Base-by-base conservation (phyloP, 2,888 invertebrate genomes). In the Melanostoma scalare region DNA sequence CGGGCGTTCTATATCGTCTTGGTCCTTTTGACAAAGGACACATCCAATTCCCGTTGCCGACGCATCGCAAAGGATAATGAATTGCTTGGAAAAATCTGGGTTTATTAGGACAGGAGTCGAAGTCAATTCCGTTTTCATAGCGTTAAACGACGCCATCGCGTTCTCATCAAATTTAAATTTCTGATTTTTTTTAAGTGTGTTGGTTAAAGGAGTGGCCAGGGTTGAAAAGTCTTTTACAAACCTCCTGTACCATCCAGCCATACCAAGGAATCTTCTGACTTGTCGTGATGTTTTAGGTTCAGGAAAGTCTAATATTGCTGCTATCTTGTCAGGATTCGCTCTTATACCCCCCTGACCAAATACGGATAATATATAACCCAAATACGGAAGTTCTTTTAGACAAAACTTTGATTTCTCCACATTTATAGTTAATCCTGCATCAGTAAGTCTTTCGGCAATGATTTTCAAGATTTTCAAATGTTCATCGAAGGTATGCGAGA, bases 251-350 rank as follows among this genome's bases (percentile, higher is more conserved):
- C 85, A 86, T 4, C 86, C 85, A 0, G 81, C 72, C 75, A 82
- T 86, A 6, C 85, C 85, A 3, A 86, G 42, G 42, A 87, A 86
- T 5, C 85, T 33, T 6, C 77, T 38, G 1, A 85, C 63, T 53
- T 85, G 73, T 20, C 71, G 68, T 0, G 74, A 52, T 6, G 76
- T 60, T n/a, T 33, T 60, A 2, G 78, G 78, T 1, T 40, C 30
- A 6, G 80, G 77, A 53, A 78, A 85, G 2, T 78, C 74, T 0
- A 36, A 10, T 3, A 82, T 72, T n/a, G 73, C 78, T 0, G 72
- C 38, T 2, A 81, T 42, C 71, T 81, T 81, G 4, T 52, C 67
- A 3, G 78, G 75, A 79, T 55, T 20, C 20, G 20, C 20, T 20
- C 20, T 20, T 20, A 20, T 20, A 0, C 44, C 48, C 5, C 81